Evolutionary conservation across 2,888 invertebrate species (phyloP).

Genomic region (Idaea straminata): DNA sequence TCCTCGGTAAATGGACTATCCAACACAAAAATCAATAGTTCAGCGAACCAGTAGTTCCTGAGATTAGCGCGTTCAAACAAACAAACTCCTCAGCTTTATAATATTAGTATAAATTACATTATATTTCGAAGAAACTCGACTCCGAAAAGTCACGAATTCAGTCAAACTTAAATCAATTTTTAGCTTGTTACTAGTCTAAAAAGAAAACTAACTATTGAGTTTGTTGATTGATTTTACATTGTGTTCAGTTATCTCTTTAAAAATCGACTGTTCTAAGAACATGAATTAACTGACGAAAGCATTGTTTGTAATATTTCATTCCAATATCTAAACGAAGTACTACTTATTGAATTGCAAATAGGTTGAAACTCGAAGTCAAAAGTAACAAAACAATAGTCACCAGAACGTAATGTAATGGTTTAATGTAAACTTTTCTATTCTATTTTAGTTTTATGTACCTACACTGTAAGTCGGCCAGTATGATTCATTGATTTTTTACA

Average conservation of each 20-base stretch:
- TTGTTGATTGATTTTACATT: no score
- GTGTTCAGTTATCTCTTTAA: not conserved
- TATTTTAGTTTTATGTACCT: slow-evolving; percentile 42
- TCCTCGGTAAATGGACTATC: no score
- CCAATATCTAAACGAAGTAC: not conserved
- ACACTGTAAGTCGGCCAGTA: slow-evolving; percentile 22
- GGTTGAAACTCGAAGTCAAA: not conserved
- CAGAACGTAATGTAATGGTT: slow-evolving; percentile 16
- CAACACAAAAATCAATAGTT: no score
- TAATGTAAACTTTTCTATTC: slow-evolving; percentile 38
- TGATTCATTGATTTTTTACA: slow-evolving; percentile 29
- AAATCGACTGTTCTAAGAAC: not conserved
- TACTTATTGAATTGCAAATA: not conserved
- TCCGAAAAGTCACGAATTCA: no score
- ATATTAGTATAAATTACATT: no score
- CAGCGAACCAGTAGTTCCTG: no score
- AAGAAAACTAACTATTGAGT: no score
- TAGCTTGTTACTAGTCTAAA: no score
- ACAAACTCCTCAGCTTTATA: no score
- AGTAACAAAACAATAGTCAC: not conserved
- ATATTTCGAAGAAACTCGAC: no score
- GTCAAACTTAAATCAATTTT: no score
- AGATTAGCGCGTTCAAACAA: no score
- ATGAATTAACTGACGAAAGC: not conserved
- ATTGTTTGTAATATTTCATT: not conserved